A percentile compares a stretch with the other conserved stretches of the same genome.
Conservation (phyloP, 2,797 vertebrate species). For the Alcedo atthis region DNA sequence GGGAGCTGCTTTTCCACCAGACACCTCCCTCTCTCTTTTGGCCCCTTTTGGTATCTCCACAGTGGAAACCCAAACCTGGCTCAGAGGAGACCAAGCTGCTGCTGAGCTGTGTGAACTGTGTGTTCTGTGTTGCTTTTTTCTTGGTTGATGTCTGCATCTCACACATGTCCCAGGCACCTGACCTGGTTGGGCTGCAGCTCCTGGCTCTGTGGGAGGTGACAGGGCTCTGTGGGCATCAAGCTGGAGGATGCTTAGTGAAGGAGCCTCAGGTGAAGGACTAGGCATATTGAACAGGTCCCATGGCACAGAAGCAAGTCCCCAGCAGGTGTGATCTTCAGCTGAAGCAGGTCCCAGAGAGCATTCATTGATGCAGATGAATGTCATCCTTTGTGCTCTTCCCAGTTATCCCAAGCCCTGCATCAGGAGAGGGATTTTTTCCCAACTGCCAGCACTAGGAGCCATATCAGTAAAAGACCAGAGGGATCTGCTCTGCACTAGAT, state of each 20-base stretch:
- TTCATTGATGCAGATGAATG: not conserved
- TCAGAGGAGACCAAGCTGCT: not conserved
- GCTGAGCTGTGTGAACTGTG: not conserved
- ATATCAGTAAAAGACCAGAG: not conserved
- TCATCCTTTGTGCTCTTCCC: not conserved
- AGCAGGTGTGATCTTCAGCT: not conserved
- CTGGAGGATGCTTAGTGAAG: not conserved
- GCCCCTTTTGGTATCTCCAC: not conserved
- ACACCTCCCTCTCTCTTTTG: not conserved
- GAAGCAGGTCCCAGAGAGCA: not conserved
- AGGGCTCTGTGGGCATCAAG: not conserved
- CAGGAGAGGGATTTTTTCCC: not conserved
- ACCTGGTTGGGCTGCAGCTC: not conserved
- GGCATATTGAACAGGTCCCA: fast-evolving
- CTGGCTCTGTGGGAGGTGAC: not conserved
- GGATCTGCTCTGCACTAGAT: not conserved
- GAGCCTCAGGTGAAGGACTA: not conserved
- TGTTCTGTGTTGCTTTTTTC: not conserved
- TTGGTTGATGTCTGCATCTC: not conserved
- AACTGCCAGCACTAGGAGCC: too few species aligned
- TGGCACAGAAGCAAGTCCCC: not conserved
- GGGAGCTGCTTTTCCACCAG: not conserved
- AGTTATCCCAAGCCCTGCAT: not conserved
- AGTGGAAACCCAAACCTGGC: not conserved
- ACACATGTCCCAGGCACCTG: fast-evolving